Evolutionary conservation across 2,888 invertebrate species (phyloP).

Genomic region (Julus scandinavius): DNA sequence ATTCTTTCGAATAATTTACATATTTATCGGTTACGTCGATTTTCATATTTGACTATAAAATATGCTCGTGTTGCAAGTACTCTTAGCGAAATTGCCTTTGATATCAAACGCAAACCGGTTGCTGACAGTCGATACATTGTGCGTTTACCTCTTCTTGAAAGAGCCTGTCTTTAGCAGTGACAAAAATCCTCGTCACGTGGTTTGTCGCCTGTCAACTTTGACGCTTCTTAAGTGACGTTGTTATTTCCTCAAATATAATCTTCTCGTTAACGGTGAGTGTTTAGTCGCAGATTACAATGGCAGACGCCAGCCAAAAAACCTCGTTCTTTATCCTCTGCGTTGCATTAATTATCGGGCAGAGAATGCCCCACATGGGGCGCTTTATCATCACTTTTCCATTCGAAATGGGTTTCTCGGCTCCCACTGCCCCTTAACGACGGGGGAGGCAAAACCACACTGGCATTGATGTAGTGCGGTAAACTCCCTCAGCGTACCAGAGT

Average conservation of each 20-base stretch:
- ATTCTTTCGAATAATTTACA: too few relatives aligned
- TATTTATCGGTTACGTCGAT: too few relatives aligned
- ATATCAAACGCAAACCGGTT: too few relatives aligned
- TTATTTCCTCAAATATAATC: slow-evolving; percentile 33
- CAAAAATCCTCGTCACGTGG: neutral
- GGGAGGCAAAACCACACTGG: too few relatives aligned
- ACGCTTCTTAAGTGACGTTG: slow-evolving; percentile 15
- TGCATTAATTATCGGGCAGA: neutral
- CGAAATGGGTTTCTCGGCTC: neutral
- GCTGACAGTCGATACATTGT: too few relatives aligned
- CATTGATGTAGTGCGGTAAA: too few relatives aligned
- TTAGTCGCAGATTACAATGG: slow-evolving; percentile 18
- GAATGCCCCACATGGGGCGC: neutral
- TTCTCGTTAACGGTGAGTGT: slow-evolving; percentile 12
- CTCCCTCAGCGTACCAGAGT: too few relatives aligned
- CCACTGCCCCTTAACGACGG: neutral
- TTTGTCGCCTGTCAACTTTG: slow-evolving; percentile 1
- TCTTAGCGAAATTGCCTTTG: too few relatives aligned
- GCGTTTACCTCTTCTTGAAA: too few relatives aligned
- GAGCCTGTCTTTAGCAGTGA: neutral
- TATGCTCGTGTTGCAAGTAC: too few relatives aligned
- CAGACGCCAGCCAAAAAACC: neutral
- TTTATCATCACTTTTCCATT: neutral
- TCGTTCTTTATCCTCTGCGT: neutral
- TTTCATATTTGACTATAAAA: too few relatives aligned